phyloP scores from a whole-genome alignment of 2,888 invertebrate genomes.

The Xanthostigma xanthostigma region DNA sequence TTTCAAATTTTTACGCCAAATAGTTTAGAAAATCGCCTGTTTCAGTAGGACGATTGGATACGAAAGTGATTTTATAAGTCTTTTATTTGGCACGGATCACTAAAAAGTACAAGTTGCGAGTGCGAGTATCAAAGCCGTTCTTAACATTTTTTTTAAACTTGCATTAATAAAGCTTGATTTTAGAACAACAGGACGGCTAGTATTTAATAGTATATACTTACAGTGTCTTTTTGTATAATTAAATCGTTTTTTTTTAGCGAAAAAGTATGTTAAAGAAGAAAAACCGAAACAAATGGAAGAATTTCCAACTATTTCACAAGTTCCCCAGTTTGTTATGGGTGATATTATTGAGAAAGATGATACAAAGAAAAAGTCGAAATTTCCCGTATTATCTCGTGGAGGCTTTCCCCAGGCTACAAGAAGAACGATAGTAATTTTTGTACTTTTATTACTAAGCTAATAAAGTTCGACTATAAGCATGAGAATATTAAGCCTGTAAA shows the following conservation, averaged over 20 bases:
- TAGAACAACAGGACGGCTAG: too few species aligned
- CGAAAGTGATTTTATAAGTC: too few species aligned
- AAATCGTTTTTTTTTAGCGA: slow-evolving; percentile 13
- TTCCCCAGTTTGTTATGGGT: slow-evolving; percentile 33
- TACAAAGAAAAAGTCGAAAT: neutral
- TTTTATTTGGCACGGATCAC: too few species aligned
- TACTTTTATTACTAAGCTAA: neutral
- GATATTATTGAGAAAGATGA: slow-evolving; percentile 39
- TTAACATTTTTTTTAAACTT: too few species aligned
- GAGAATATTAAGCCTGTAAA: too few species aligned
- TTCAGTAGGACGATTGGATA: too few species aligned
- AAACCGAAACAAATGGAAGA: slow-evolving; percentile 28
- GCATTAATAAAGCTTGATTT: too few species aligned
- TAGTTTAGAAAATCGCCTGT: too few species aligned
- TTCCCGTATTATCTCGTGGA: slow-evolving; percentile 17
- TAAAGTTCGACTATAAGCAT: too few species aligned
- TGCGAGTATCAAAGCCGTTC: too few species aligned
- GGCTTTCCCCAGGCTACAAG: slow-evolving; percentile 38
- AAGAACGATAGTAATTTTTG: slow-evolving; percentile 20
- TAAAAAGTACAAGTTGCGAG: too few species aligned
- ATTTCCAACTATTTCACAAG: slow-evolving; percentile 25
- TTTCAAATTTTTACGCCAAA: too few species aligned
- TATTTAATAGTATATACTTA: neutral
- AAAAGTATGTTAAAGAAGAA: slow-evolving; percentile 18
- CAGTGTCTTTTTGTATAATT: neutral